Conservation (phyloP, 2,888 invertebrate genomes). For the Mechanitis messenoides region DNA sequence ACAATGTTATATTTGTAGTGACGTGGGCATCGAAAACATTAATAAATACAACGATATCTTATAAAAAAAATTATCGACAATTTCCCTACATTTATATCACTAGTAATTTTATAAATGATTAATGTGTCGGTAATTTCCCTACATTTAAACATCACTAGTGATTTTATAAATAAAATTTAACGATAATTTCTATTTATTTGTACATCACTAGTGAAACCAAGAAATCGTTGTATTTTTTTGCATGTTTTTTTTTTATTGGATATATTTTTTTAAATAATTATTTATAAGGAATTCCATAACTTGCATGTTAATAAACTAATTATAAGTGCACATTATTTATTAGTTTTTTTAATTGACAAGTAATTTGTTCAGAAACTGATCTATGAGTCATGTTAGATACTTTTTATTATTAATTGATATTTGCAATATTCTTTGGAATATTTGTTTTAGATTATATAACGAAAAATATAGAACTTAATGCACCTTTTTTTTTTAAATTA, state of each 20-base stretch:
- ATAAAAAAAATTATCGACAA: not conserved
- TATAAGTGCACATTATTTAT: constrained; percentile 34
- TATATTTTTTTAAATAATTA: not conserved
- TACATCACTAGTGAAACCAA: too few relatives aligned
- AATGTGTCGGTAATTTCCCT: not conserved
- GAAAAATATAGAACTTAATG: too few relatives aligned
- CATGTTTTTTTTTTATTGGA: constrained; percentile 10
- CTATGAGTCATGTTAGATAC: not conserved
- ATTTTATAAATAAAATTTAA: too few relatives aligned
- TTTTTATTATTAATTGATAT: too few relatives aligned
- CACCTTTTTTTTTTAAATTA: too few relatives aligned
- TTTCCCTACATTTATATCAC: not conserved
- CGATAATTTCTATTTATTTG: too few relatives aligned
- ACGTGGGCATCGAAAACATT: too few relatives aligned
- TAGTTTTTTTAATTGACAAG: constrained; percentile 36
- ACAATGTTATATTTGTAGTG: not conserved
- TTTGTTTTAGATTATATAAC: too few relatives aligned
- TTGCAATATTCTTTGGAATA: too few relatives aligned
- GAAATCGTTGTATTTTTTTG: constrained; percentile 10
- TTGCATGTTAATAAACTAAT: constrained; percentile 28
- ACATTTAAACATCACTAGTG: not conserved
- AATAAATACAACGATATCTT: not conserved
- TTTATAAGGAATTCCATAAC: constrained; percentile 8
- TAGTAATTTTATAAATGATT: not conserved
- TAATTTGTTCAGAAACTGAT: constrained; percentile 23